phyloP scores from a whole-genome alignment of 2,888 invertebrate genomes.

The Calameuta filiformis region DNA sequence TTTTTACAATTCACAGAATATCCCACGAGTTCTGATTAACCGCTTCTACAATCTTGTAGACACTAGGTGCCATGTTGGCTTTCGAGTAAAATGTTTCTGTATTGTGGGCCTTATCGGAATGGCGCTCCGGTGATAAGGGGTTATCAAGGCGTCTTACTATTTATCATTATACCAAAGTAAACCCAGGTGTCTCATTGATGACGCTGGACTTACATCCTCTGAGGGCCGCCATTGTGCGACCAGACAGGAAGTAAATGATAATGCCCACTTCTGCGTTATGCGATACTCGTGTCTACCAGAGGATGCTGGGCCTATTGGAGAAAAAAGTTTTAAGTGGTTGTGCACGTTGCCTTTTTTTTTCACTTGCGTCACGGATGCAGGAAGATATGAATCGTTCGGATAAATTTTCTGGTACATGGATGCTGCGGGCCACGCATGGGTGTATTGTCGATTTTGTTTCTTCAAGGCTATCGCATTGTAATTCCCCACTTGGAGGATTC shows the following conservation, averaged over 20 bases:
- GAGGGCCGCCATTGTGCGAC: neutral
- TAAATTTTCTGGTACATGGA: neutral
- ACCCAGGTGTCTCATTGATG: neutral
- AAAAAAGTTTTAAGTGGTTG: neutral
- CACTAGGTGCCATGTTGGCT: neutral
- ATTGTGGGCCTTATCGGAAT: neutral
- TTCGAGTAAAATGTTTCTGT: neutral
- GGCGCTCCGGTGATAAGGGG: neutral
- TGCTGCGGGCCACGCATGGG: neutral
- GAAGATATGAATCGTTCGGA: neutral
- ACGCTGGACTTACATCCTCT: neutral
- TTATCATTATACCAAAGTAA: neutral
- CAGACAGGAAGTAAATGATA: slow-evolving; percentile 22
- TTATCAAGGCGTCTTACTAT: neutral
- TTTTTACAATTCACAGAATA: neutral
- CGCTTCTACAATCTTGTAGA: neutral
- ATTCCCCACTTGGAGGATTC: neutral
- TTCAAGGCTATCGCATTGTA: neutral
- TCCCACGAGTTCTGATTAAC: neutral
- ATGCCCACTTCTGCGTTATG: slow-evolving; percentile 24
- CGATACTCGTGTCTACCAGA: slow-evolving; percentile 21
- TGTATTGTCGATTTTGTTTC: neutral
- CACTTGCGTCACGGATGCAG: neutral
- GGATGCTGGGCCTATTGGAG: neutral
- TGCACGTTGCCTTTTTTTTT: neutral